These are phyloP conservation scores for Prosopocoilus inquinatus DNA, from an alignment of 2,888 invertebrate genomes.

Conservation along the genomic window DNA sequence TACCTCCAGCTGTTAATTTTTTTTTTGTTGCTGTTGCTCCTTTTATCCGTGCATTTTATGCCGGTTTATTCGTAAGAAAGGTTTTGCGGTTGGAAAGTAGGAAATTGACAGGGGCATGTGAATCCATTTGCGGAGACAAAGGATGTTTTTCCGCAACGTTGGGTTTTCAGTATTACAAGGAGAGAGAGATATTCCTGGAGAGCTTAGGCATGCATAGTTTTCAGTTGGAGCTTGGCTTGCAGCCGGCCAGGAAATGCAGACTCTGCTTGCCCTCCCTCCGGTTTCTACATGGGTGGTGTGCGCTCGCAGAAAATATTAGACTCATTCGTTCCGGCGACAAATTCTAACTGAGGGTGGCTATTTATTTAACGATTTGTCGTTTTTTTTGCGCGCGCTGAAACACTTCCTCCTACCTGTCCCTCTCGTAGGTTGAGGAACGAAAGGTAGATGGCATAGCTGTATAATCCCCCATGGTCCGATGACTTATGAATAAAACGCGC, in stretches of 20 bases:
- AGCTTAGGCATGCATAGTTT: neutral
- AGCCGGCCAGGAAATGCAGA: neutral
- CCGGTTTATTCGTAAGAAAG: no score
- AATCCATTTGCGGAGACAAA: neutral
- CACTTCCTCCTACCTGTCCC: neutral
- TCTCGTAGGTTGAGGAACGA: constrained; percentile 15
- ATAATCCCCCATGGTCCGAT: constrained; percentile 31
- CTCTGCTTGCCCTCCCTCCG: neutral
- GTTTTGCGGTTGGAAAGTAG: no score
- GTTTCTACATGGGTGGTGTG: neutral
- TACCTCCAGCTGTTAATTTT: no score
- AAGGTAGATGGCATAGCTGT: no score
- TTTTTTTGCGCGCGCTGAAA: neutral
- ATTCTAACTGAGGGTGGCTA: constrained; percentile 18
- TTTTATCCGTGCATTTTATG: no score
- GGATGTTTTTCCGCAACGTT: neutral
- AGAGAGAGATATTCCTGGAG: no score
- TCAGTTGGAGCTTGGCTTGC: neutral
- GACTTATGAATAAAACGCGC: constrained; percentile 39
- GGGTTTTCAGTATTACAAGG: neutral
- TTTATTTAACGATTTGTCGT: constrained; percentile 21
- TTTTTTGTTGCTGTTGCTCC: no score
- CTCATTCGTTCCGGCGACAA: constrained; percentile 23
- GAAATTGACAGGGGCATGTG: no score
- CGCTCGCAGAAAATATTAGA: constrained; percentile 16